phyloP scores from a whole-genome alignment of 2,113 vertebrate species.

The Theristicus caerulescens region DNA sequence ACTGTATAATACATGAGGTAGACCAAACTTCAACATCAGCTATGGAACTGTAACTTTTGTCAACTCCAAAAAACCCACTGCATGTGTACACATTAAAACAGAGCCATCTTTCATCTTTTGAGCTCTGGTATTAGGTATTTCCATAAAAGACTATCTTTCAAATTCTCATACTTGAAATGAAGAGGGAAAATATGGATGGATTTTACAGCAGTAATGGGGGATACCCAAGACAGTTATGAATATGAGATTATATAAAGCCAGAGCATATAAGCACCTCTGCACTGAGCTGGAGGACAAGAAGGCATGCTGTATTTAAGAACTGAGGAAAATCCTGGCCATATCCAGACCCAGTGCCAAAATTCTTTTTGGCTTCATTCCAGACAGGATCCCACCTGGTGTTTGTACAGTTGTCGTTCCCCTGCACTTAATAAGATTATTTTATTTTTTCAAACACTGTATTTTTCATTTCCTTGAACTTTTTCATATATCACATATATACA shows the following conservation, averaged over 20 bases:
- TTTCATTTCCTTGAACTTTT: conserved; percentile 20
- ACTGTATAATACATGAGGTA: background rate
- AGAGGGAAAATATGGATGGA: background rate
- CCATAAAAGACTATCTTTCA: background rate
- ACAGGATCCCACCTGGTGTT: conserved; percentile 5
- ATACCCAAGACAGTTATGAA: background rate
- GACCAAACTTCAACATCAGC: background rate
- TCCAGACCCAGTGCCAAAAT: background rate
- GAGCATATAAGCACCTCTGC: background rate
- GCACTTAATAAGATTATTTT: background rate
- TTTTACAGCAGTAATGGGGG: background rate
- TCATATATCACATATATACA: background rate
- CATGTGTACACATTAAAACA: background rate
- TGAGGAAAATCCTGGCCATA: background rate
- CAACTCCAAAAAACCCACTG: background rate
- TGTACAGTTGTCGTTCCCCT: background rate
- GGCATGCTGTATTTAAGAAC: background rate
- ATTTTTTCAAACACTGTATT: background rate
- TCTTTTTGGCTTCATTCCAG: background rate
- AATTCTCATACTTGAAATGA: background rate
- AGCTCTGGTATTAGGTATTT: background rate
- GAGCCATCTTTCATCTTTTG: background rate
- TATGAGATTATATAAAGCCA: background rate
- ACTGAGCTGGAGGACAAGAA: background rate
- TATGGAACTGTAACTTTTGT: background rate